phyloP scores from a whole-genome alignment of 2,888 invertebrate genomes.

The Ennomos fuscantarius region DNA sequence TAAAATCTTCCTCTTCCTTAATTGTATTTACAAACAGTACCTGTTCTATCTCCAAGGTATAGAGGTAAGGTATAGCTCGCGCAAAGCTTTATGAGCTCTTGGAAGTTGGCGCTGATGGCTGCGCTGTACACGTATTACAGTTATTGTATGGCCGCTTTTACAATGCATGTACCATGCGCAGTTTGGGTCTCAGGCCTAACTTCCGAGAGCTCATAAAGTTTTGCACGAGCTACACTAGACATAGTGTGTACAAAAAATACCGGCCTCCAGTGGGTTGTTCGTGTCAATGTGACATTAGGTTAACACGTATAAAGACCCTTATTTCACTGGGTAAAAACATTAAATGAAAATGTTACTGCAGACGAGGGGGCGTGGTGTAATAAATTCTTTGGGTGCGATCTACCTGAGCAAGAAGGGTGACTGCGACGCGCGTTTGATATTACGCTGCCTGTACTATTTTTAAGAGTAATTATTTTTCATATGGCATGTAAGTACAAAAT shows the following conservation, averaged over 20 bases:
- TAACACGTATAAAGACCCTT: conserved; percentile 66
- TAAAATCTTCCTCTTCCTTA: neutral
- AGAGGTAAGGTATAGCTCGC: conserved; percentile 14
- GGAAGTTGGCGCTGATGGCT: too few relatives aligned
- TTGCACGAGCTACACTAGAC: too few relatives aligned
- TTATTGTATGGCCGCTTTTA: too few relatives aligned
- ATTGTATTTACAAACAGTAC: conserved; percentile 3
- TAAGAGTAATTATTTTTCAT: too few relatives aligned
- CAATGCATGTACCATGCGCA: too few relatives aligned
- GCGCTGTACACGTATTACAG: too few relatives aligned
- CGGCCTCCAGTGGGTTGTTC: conserved; percentile 43
- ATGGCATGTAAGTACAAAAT: too few relatives aligned
- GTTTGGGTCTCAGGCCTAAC: too few relatives aligned
- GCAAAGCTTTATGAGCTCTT: too few relatives aligned
- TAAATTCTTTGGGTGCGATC: conserved; percentile 49
- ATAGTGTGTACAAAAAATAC: conserved; percentile 18
- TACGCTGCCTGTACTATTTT: too few relatives aligned
- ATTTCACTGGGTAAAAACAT: conserved; percentile 66
- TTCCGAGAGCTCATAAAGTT: too few relatives aligned
- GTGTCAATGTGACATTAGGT: conserved; percentile 73
- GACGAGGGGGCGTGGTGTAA: conserved; percentile 57
- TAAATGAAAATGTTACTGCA: conserved; percentile 70
- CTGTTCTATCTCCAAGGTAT: neutral
- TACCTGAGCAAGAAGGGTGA: conserved; percentile 4
- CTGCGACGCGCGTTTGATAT: neutral